Percentiles rank a stretch among this genome's conserved stretches.
phyloP scores from a whole-genome alignment of 2,888 invertebrate species.

The Pandemis heparana region DNA sequence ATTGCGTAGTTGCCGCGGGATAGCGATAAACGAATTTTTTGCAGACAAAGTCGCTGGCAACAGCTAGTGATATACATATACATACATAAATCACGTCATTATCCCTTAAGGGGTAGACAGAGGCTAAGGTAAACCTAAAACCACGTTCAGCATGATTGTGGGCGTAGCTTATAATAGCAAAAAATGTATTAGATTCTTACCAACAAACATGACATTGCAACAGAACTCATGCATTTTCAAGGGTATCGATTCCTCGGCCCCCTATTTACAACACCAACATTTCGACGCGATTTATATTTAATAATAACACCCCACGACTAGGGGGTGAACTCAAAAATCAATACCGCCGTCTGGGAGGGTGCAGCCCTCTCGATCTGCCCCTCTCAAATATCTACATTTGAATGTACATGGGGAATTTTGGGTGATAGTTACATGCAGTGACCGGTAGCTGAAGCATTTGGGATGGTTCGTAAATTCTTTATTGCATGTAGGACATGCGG shows the following conservation, averaged over 20 bases:
- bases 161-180: too few species aligned
- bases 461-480: too few species aligned
- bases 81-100: too few species aligned
- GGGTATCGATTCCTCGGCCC: slow-evolving; percentile 38
- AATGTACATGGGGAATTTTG: slow-evolving; percentile 28
- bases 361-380: slow-evolving; percentile 58
- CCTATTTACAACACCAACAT: slow-evolving; percentile 53
- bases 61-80: too few species aligned
- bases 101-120: too few species aligned
- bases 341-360: slow-evolving; percentile 78
- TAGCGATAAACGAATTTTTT: too few species aligned
- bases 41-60: too few species aligned
- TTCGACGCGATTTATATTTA: slow-evolving; percentile 78
- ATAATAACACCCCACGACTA: slow-evolving; percentile 70
- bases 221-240: slow-evolving; percentile 26
- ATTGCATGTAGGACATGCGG: too few species aligned
- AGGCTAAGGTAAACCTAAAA: too few species aligned
- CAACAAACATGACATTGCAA: neutral
- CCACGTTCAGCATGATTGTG: too few species aligned
- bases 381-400: slow-evolving; percentile 46
- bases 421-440: neutral
- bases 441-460: neutral
- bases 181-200: too few species aligned
- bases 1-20: too few species aligned
- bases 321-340: slow-evolving; percentile 73